These are phyloP conservation scores for Oreonectes daqikongensis DNA, from an alignment of 2,797 vertebrate species.

Conservation along the genomic window DNA sequence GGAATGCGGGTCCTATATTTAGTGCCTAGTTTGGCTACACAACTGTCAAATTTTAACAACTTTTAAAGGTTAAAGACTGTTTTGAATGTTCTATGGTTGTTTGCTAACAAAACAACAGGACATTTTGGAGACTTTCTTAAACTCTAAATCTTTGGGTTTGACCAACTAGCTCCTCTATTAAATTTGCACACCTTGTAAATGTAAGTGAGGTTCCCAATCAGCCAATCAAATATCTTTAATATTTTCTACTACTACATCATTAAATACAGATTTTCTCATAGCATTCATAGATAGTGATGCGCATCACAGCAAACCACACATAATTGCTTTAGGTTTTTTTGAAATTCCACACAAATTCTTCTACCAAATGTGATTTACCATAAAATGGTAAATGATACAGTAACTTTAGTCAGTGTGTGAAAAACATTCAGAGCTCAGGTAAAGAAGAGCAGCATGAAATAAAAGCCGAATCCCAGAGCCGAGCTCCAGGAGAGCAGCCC, in stretches of 20 bases:
- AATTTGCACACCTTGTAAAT: neutral
- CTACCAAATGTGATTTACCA: neutral
- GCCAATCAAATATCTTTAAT: constrained; percentile 7
- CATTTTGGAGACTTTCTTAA: no score
- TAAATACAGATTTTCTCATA: neutral
- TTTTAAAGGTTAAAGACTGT: constrained; percentile 24
- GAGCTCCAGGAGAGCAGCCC: no score
- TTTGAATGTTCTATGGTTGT: neutral
- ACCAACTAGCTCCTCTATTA: no score
- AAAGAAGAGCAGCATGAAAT: no score
- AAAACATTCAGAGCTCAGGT: no score
- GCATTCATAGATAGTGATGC: neutral
- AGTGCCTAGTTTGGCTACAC: constrained; percentile 8
- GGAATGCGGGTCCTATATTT: constrained; percentile 13
- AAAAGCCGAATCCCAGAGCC: no score
- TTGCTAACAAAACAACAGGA: no score
- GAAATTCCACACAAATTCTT: neutral
- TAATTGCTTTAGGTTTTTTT: neutral
- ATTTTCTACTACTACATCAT: neutral
- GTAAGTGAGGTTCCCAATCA: neutral
- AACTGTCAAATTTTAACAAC: neutral
- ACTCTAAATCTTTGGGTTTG: no score
- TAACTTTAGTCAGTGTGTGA: no score
- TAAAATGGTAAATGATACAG: no score
- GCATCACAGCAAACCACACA: neutral